These are phyloP conservation scores for Vireo altiloquus DNA, from an alignment of 2,113 vertebrate species.

Conservation along the genomic window DNA sequence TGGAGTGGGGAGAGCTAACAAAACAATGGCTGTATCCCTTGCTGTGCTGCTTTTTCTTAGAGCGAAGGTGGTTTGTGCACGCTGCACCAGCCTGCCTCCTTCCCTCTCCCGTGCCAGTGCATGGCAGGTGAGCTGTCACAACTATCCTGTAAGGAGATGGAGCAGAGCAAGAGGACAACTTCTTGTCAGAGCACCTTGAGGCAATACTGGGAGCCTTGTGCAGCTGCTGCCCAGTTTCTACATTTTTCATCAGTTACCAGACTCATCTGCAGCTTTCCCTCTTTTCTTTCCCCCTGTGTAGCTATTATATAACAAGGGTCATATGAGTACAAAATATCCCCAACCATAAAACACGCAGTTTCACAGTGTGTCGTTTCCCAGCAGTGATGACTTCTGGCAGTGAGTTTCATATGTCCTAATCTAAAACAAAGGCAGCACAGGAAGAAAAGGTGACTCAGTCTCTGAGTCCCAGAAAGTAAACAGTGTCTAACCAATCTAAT, in stretches of 20 bases:
- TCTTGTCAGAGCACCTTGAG: not conserved
- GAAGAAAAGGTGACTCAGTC: conserved; percentile 48
- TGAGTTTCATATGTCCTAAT: conserved; percentile 12
- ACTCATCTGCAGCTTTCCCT: not conserved
- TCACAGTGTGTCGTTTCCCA: conserved; percentile 18
- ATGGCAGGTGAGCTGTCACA: not conserved
- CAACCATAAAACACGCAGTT: conserved; percentile 5
- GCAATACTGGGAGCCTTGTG: not conserved
- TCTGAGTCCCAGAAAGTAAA: conserved; percentile 13
- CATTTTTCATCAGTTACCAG: not conserved
- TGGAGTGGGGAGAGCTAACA: not conserved
- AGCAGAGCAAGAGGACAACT: not conserved
- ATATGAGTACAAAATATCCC: not conserved
- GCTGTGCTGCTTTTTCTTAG: not conserved
- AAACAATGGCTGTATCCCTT: not conserved
- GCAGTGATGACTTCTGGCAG: conserved; percentile 38
- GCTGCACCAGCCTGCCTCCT: not conserved
- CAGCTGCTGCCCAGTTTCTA: not conserved
- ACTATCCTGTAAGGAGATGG: no score
- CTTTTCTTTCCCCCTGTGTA: not conserved
- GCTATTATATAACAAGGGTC: not conserved
- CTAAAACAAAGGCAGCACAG: conserved; percentile 47
- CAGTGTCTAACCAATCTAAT: conserved; percentile 27
- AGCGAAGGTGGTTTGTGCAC: not conserved
- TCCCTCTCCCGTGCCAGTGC: not conserved